These are phyloP conservation scores for Caenorhabditis sp. DNA, from an alignment of 2,888 invertebrate species.

Conservation along the genomic window DNA sequence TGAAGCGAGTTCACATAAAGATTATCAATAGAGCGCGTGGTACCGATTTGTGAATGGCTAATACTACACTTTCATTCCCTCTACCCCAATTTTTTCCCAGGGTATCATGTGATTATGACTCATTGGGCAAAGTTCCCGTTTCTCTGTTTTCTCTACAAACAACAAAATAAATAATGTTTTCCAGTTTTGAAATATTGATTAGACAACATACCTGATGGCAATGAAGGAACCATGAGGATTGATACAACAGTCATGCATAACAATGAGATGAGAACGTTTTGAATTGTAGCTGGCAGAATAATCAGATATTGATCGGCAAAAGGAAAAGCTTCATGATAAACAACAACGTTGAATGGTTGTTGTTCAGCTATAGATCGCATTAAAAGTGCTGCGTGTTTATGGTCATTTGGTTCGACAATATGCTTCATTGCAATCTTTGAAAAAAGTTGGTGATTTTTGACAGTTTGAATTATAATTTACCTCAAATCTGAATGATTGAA, in stretches of 20 bases:
- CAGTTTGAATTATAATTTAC: conserved; percentile 28
- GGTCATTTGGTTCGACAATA: conserved; percentile 69
- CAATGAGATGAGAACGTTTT: conserved; percentile 81
- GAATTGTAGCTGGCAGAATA: conserved; percentile 67
- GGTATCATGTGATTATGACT: too few relatives aligned
- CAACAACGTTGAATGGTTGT: conserved; percentile 56
- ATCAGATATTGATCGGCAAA: conserved; percentile 71
- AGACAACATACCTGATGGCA: conserved; percentile 57
- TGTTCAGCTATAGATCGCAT: conserved; percentile 64
- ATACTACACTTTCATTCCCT: too few relatives aligned
- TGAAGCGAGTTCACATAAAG: too few relatives aligned
- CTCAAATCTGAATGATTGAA: conserved; percentile 63
- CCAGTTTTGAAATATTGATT: too few relatives aligned
- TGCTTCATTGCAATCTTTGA: conserved; percentile 69
- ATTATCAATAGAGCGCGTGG: too few relatives aligned
- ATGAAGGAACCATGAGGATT: conserved; percentile 85
- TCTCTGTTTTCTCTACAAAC: too few relatives aligned
- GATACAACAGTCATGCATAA: conserved; percentile 91
- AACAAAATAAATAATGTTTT: too few relatives aligned
- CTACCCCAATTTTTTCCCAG: too few relatives aligned
- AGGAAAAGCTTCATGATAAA: conserved; percentile 63
- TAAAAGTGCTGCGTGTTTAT: conserved; percentile 63
- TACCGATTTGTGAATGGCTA: too few relatives aligned
- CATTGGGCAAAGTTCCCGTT: too few relatives aligned
- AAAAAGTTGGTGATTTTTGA: too few relatives aligned